Conservation (phyloP, 1,140 invertebrate genomes). For the Bombyx mori region DNA sequence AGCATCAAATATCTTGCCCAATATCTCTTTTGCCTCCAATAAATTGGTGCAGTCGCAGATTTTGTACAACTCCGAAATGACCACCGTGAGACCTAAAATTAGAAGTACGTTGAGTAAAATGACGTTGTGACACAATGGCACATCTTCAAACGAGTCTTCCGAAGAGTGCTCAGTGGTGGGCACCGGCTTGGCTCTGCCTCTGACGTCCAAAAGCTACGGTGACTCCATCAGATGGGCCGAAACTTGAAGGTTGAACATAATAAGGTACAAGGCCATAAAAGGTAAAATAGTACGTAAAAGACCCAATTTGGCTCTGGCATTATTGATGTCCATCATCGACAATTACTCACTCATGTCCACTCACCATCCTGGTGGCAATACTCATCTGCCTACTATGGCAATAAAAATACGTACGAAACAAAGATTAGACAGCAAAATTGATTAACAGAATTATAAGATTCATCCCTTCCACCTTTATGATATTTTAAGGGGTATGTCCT, state of each 20-base stretch:
- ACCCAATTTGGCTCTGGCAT: background rate
- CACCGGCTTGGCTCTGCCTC: background rate
- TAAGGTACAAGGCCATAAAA: background rate
- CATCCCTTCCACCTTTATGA: background rate
- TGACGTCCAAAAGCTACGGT: background rate
- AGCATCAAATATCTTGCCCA: conserved; percentile 18
- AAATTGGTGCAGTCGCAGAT: conserved; percentile 19
- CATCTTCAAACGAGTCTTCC: background rate
- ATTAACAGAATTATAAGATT: too few species aligned
- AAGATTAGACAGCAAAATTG: too few species aligned
- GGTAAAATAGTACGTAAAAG: background rate
- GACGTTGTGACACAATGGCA: background rate
- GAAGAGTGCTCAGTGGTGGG: too few species aligned
- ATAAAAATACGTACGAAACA: too few species aligned
- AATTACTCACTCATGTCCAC: background rate
- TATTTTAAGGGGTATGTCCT: background rate
- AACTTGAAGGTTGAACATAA: background rate
- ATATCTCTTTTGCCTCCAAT: conserved; percentile 15
- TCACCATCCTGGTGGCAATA: background rate
- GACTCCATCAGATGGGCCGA: background rate
- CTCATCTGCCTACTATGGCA: background rate
- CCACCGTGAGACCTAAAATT: conserved; percentile 22
- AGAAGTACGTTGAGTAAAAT: background rate
- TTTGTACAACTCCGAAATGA: conserved; percentile 26
- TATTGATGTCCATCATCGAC: background rate